phyloP scores from a whole-genome alignment of 2,888 invertebrate genomes.

The Cyrtodaria siliqua region DNA sequence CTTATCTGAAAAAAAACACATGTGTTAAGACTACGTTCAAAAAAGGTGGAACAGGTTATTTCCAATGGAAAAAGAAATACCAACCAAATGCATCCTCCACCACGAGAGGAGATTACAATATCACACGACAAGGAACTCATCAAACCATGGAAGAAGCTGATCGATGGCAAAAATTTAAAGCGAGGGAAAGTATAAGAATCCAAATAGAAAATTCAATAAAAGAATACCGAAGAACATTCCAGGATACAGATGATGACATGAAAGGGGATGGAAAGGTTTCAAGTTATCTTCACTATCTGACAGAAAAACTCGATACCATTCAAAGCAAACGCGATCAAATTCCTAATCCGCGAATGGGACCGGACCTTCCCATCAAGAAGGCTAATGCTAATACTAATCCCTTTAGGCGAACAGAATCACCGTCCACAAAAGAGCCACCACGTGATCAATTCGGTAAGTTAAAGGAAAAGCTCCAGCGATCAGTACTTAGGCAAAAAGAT shows the following conservation, averaged over 20 bases:
- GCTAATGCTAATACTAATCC: not conserved
- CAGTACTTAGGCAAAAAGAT: no score
- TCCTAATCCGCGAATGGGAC: not conserved
- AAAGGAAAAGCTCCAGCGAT: no score
- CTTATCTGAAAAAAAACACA: not conserved
- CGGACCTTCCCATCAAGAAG: not conserved
- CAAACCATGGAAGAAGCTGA: slow-evolving; percentile 24
- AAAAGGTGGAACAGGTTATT: slow-evolving; percentile 33
- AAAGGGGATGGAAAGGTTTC: slow-evolving; percentile 47
- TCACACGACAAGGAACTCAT: slow-evolving; percentile 13
- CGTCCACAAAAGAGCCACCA: no score
- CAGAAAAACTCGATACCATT: slow-evolving; percentile 32
- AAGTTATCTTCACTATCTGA: slow-evolving; percentile 35
- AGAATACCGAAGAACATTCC: slow-evolving; percentile 42
- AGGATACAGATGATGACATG: slow-evolving; percentile 30
- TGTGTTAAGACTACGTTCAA: slow-evolving; percentile 13
- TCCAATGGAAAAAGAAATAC: slow-evolving; percentile 38
- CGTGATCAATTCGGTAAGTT: no score
- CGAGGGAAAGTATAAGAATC: slow-evolving; percentile 27
- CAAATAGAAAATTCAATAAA: slow-evolving; percentile 46
- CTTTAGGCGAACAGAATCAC: not conserved
- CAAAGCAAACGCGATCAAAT: slow-evolving; percentile 35
- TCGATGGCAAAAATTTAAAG: slow-evolving; percentile 40
- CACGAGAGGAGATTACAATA: not conserved
- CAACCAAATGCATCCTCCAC: slow-evolving; percentile 6